Conservation (phyloP, 2,113 vertebrate species). For the Grallaria varia region DNA sequence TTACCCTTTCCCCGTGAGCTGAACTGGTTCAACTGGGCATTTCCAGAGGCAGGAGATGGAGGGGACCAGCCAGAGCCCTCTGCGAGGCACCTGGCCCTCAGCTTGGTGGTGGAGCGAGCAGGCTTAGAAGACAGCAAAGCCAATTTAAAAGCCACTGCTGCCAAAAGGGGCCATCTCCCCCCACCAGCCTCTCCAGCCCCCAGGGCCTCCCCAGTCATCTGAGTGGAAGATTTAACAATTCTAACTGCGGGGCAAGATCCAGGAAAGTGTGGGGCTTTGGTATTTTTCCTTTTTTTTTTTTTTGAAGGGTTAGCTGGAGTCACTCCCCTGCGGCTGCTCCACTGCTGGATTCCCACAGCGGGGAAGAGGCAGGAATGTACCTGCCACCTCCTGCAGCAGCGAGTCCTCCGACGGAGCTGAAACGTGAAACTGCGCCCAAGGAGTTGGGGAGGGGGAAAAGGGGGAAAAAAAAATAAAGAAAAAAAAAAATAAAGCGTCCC, state of each 20-base stretch:
- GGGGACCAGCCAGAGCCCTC: background rate
- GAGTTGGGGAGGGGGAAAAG: background rate
- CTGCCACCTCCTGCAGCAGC: conserved; percentile 49
- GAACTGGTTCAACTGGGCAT: background rate
- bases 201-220: background rate
- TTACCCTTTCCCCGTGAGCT: background rate
- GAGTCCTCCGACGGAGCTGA: background rate
- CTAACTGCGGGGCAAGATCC: background rate
- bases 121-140: background rate
- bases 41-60: background rate
- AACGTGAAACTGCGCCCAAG: background rate
- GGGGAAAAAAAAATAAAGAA: accelerated
- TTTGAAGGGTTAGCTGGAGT: background rate
- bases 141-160: background rate
- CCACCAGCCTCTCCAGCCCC: background rate
- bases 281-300: background rate
- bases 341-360: background rate
- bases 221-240: background rate
- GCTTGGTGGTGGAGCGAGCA: background rate
- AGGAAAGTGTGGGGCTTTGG: background rate
- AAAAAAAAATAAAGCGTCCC: background rate
- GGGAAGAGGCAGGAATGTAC: conserved; percentile 50
- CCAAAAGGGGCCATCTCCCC: background rate
- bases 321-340: background rate
- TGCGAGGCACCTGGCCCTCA: background rate